Evolutionary conservation across 2,113 vertebrate genomes (phyloP).

Genomic region (Isichthys henryi): DNA sequence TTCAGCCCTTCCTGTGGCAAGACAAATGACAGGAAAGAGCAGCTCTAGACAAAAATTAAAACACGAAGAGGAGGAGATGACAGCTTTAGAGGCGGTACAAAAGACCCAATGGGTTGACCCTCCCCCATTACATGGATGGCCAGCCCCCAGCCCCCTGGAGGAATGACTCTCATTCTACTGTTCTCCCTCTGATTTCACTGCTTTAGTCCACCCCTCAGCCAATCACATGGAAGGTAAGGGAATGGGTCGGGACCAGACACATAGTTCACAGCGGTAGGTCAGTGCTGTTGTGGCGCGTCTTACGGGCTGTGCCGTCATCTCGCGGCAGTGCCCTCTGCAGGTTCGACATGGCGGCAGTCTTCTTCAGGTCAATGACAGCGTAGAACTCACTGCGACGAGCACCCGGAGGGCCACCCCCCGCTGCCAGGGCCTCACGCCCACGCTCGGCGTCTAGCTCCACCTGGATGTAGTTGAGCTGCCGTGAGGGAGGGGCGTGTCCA

Average conservation of each 20-base stretch:
- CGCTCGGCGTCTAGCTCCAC: conserved; percentile 82
- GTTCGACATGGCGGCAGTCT: conserved; percentile 96
- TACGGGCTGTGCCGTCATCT: conserved; percentile 91
- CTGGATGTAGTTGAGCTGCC: conserved; percentile 98
- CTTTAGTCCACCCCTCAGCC: neutral
- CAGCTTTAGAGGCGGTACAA: neutral
- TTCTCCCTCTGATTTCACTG: neutral
- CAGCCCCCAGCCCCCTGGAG: neutral
- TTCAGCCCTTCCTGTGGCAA: neutral
- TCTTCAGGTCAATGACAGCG: conserved; percentile 93
- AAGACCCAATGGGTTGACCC: neutral
- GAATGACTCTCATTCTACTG: no score
- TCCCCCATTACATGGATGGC: neutral
- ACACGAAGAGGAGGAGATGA: neutral
- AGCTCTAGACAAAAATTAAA: neutral
- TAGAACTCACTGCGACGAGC: conserved; percentile 81
- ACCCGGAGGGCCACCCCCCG: conserved; percentile 53
- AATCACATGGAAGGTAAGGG: neutral
- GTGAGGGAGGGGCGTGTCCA: conserved; percentile 65
- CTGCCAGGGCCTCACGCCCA: conserved; percentile 54
- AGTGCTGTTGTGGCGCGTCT: conserved; percentile 98
- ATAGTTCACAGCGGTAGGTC: conserved; percentile 86
- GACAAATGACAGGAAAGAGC: neutral
- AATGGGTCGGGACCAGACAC: neutral
- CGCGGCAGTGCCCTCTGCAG: conserved; percentile 91